These are phyloP conservation scores for Gallinago media DNA, from an alignment of 2,113 vertebrate genomes.

Conservation along the genomic window DNA sequence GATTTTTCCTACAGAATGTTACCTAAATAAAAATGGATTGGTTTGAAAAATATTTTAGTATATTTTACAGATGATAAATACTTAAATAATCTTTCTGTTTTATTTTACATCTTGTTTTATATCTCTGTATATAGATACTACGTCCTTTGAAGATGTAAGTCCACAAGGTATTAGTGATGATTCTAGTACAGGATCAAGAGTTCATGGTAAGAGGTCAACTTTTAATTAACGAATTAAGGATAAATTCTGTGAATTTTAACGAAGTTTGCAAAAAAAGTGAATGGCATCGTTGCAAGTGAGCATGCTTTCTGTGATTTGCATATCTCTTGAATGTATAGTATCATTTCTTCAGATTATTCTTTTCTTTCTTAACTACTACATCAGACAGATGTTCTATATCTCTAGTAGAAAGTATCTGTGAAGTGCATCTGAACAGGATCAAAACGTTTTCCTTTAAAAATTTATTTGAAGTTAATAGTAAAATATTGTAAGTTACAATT, in stretches of 20 bases:
- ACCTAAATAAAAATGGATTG: slow-evolving; percentile 2
- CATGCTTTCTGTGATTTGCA: slow-evolving; percentile 64
- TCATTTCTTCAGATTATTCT: slow-evolving; percentile 47
- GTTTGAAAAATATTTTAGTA: neutral
- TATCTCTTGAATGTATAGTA: neutral
- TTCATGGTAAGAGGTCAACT: slow-evolving; percentile 86
- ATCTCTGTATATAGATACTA: slow-evolving; percentile 82
- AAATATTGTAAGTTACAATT: neutral
- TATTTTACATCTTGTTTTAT: slow-evolving; percentile 65
- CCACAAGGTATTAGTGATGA: slow-evolving; percentile 86
- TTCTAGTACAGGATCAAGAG: slow-evolving; percentile 83
- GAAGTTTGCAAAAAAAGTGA: slow-evolving; percentile 3
- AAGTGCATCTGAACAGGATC: slow-evolving; percentile 68
- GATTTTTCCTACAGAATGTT: slow-evolving; percentile 25
- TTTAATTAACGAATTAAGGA: slow-evolving; percentile 23
- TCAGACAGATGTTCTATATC: slow-evolving; percentile 20
- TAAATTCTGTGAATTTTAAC: slow-evolving; percentile 51
- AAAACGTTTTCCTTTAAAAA: slow-evolving; percentile 17
- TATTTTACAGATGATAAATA: neutral
- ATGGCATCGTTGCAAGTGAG: slow-evolving; percentile 46
- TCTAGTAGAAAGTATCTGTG: slow-evolving; percentile 38
- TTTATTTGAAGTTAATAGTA: neutral
- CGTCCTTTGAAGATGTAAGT: slow-evolving; percentile 91
- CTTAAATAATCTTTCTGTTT: neutral
- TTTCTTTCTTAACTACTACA: slow-evolving; percentile 11